Percentiles rank a stretch among this genome's conserved stretches.
phyloP scores from a whole-genome alignment of 2,888 invertebrate species.

The Petrolisthes manimaculis region DNA sequence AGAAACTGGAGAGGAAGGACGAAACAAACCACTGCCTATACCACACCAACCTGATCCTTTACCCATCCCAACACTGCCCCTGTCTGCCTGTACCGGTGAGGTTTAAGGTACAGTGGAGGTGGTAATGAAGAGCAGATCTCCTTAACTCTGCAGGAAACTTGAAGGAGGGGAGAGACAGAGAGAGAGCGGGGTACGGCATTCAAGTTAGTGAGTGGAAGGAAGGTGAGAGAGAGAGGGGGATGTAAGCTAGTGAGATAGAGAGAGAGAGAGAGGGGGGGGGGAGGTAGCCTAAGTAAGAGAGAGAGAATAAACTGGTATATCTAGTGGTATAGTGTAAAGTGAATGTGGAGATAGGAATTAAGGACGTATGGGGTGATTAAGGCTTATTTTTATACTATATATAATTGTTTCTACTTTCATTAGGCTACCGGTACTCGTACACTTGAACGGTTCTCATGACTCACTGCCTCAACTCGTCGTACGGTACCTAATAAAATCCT shows the following conservation, averaged over 20 bases:
- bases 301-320: not conserved
- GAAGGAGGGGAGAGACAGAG: conserved; percentile 1
- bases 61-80: not conserved
- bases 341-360: no score
- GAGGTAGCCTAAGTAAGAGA: not conserved
- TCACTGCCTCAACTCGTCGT: no score
- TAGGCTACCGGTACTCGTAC: no score
- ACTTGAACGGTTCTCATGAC: no score
- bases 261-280: not conserved
- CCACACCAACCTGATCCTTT: not conserved
- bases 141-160: not conserved
- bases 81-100: not conserved
- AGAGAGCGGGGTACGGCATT: not conserved
- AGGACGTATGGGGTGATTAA: no score
- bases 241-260: not conserved
- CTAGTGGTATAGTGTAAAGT: not conserved
- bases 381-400: no score
- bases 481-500: no score
- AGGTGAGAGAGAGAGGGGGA: not conserved
- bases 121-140: not conserved
- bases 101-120: not conserved
- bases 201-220: not conserved
- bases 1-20: no score
- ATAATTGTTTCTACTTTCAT: no score
- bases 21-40: no score